Base-by-base conservation (phyloP, 2,113 vertebrate species). In the Channa maculata region DNA sequence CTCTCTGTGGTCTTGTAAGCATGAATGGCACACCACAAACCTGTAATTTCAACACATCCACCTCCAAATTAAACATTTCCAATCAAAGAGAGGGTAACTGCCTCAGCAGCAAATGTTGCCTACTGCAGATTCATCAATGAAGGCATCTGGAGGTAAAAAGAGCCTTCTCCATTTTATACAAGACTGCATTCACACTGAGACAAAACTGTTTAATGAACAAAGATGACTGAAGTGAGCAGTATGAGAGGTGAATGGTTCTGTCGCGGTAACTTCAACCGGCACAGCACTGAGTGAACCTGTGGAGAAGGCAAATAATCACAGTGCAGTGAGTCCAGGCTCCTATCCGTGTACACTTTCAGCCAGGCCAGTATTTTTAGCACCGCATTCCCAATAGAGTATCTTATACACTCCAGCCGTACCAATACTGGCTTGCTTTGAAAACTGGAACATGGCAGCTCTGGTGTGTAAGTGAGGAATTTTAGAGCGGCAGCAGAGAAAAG, bases 281-380 rank as follows among this genome's bases (percentile, higher is more conserved):
- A 62, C 49, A 80, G 73, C n/a, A 78, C 79, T 33, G 63, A 76
- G 81, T 87, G 85, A 89, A 77, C 86, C 83, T 24, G 63, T 52
- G 58, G 58, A 83, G 84, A 72, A 84, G 75, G 70, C 39, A 11
- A 83, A 73, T 82, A 66, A 80, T 82, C 73, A 71, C 82, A 83
- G 83, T 82, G 78, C 37, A 65, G 63, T 11, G 65, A 71, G 84
- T 83, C 82, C 75, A 69, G 65, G 76, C 80, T 89, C 62, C 82
- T 75, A 83, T 91, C 87, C 82, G 83, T 79, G 82, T 88, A 85
- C 87, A 80, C 89, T 93, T 91, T 92, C 85, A 85, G 93, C 84
- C 79, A 54, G 77, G 77, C 51, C 84, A 50, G 86, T 94, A 94
- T 94, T 94, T 94, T 93, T 94, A 94, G 93, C 87, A 66, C 39